Base-by-base conservation (phyloP, 2,888 invertebrate species). In the Vesta saturnalis region DNA sequence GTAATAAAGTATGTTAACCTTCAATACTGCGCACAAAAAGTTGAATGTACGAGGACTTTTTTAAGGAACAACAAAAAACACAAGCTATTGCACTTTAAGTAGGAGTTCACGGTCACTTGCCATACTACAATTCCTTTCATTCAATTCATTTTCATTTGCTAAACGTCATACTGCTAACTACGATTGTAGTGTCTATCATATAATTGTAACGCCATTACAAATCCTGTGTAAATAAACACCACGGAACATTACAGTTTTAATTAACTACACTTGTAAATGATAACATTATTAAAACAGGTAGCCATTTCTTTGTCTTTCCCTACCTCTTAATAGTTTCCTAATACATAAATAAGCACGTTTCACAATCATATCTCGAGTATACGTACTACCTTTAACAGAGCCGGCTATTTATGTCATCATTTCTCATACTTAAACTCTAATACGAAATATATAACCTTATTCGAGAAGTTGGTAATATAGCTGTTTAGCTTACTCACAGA, bases 111-210 rank as follows among this genome's bases (percentile, higher is more conserved):
- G 72, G 72, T 66, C 70, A 70, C 64, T 67, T 56, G 64, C 65
- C 62, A 70, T 70, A 64, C 57, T 67, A 69, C 68, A 67, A 72
- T 70, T 70, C 70, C 72, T 72, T 72, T 72, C 72, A 72, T 72
- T 72, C 68, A 69, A 70, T 70, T 68, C 68, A 52, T 72, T 70
- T 72, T 72, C 64, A 72, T 72, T 70, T 72, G 64, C 64, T 61
- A 54, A 66, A 67, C 67, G 61, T 65, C 65, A 65, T 65, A 49
- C 55, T 60, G 64, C 61, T 67, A 62, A 62, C 59, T 59, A 46
- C 63, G 63, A 62, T 57, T 67, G 60, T 63, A 43, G 60, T 65
- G 60, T 65, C 65, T 60, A 60, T 60, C 52, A 52, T 19, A 52
- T 52, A 52, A 19, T n/a, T 21, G 52, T 52, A 52, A 52, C 30